Percentiles rank a stretch among this genome's conserved stretches.
These are phyloP conservation scores for Drosophila ambigua DNA, from an alignment of 1,140 invertebrate species.

Conservation along the genomic window DNA sequence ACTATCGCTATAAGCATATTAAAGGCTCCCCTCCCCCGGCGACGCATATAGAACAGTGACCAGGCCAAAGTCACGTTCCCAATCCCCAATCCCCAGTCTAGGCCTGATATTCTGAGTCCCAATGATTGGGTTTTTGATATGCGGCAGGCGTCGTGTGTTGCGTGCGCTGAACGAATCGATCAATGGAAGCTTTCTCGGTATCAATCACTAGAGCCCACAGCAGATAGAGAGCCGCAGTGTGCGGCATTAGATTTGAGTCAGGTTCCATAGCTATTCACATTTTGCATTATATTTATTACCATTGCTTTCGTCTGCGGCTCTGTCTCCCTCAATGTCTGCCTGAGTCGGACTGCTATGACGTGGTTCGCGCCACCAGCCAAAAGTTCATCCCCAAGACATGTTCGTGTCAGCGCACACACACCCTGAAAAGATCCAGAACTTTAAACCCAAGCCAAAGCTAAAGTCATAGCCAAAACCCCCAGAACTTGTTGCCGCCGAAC, in stretches of 20 bases:
- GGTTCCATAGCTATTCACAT: constrained; percentile 20
- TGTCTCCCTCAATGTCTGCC: too few relatives aligned
- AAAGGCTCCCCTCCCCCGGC: constrained; percentile 13
- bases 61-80: constrained; percentile 68
- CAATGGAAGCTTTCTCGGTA: constrained; percentile 58
- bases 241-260: constrained; percentile 59
- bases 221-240: too few relatives aligned
- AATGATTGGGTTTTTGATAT: constrained; percentile 45
- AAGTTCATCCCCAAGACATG: constrained; percentile 1
- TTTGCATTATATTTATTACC: constrained; percentile 31
- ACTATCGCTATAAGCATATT: constrained; percentile 39
- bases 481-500: constrained; percentile 54
- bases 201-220: constrained; percentile 27
- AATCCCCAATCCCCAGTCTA: constrained; percentile 9
- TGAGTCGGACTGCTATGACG: constrained; percentile 28
- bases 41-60: constrained; percentile 40
- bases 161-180: constrained; percentile 67
- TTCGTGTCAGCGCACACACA: too few relatives aligned
- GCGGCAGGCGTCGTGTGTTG: constrained; percentile 51
- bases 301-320: not conserved
- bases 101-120: constrained; percentile 15
- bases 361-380: constrained; percentile 5
- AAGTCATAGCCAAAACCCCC: constrained; percentile 16
- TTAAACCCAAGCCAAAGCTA: constrained; percentile 18
- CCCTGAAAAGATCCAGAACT: not conserved